Evolutionary conservation across 2,113 vertebrate species (phyloP).

Genomic region (Mormyrus lacerda): DNA sequence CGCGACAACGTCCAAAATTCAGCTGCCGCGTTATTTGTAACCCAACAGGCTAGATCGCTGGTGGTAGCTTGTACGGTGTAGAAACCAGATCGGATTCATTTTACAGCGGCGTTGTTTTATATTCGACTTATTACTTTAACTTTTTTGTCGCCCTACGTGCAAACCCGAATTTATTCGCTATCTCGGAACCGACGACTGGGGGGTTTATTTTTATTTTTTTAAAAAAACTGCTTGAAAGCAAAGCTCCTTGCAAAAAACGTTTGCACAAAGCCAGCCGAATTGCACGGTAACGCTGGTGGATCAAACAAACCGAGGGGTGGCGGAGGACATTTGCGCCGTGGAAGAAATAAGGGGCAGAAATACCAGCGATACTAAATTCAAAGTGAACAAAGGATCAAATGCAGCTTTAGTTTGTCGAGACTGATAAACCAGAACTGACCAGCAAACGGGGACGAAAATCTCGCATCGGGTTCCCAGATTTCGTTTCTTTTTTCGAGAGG

Average conservation of each 20-base stretch:
- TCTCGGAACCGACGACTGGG: background rate
- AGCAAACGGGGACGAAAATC: constrained; percentile 9
- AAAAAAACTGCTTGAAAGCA: background rate
- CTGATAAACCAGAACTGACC: background rate
- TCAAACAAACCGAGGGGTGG: constrained; percentile 1
- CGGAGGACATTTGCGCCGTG: background rate
- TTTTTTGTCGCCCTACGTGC: background rate
- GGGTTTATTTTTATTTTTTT: background rate
- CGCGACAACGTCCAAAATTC: background rate
- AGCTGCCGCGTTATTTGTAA: constrained; percentile 8
- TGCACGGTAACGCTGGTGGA: background rate
- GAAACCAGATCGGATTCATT: background rate
- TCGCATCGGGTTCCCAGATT: background rate
- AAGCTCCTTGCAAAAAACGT: background rate
- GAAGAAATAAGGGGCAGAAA: background rate
- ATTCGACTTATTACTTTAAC: background rate
- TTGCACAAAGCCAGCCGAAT: constrained; percentile 7
- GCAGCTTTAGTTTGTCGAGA: background rate
- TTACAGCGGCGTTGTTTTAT: background rate
- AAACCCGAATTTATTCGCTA: background rate
- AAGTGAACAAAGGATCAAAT: constrained; percentile 12
- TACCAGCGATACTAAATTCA: background rate
- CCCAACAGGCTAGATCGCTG: constrained; percentile 13
- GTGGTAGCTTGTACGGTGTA: background rate
- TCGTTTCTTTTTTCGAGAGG: constrained; percentile 4